Evolutionary conservation across 2,888 invertebrate genomes (phyloP).

Genomic region (Luperina testacea): DNA sequence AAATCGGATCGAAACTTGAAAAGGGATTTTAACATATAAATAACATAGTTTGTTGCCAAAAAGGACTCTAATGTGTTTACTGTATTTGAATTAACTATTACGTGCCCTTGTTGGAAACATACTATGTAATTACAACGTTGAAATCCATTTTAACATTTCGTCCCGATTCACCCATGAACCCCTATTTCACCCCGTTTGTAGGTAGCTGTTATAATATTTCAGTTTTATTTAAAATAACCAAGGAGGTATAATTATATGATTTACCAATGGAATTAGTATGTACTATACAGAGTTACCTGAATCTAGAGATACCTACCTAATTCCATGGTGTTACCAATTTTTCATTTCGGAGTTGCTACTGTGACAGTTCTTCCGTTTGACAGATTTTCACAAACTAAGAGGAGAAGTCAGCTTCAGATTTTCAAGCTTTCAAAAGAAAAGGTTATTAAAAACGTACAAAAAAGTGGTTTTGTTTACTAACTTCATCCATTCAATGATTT

Average conservation of each 20-base stretch:
- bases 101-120: neutral
- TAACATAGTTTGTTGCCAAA: too few species aligned
- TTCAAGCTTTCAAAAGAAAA: neutral
- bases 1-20: neutral
- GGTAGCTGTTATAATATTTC: neutral
- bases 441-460: neutral
- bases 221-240: neutral
- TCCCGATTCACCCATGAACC: too few species aligned
- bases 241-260: neutral
- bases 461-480: neutral
- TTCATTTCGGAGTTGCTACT: neutral
- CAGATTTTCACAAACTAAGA: neutral
- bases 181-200: too few species aligned
- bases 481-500: neutral
- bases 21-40: neutral
- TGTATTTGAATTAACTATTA: too few species aligned
- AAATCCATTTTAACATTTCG: neutral
- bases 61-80: too few species aligned
- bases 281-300: neutral
- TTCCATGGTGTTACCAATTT: too few species aligned
- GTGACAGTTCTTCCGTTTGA: neutral
- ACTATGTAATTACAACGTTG: neutral
- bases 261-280: neutral
- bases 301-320: neutral
- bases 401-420: neutral